These are phyloP conservation scores for Anas platyrhynchos DNA, from an alignment of 2,113 vertebrate genomes.

Conservation along the genomic window DNA sequence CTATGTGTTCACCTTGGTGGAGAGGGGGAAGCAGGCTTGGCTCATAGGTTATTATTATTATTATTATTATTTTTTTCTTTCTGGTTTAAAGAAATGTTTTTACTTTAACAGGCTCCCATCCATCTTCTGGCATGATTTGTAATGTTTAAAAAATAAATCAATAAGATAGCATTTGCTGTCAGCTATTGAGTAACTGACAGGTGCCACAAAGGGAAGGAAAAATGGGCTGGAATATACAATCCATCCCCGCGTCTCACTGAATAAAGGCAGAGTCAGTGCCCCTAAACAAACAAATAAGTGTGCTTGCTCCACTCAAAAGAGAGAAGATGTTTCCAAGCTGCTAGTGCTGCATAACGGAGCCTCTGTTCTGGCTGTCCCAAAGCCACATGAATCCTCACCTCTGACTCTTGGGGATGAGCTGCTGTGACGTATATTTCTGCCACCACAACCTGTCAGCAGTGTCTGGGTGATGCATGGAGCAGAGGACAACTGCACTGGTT, in stretches of 20 bases:
- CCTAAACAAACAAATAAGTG: neutral
- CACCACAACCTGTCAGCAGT: neutral
- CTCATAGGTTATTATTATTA: neutral
- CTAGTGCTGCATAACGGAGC: neutral
- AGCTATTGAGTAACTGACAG: constrained; percentile 25
- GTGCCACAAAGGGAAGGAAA: neutral
- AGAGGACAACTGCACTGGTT: neutral
- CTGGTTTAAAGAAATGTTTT: constrained; percentile 34
- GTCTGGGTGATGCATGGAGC: neutral
- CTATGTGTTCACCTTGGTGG: neutral
- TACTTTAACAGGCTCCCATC: neutral
- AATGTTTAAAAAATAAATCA: constrained; percentile 25
- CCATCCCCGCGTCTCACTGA: neutral
- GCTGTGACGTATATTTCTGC: neutral
- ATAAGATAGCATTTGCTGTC: neutral
- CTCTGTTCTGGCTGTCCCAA: neutral
- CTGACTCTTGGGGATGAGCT: neutral
- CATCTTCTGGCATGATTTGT: constrained; percentile 32
- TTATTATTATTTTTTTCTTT: neutral
- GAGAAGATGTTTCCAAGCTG: neutral
- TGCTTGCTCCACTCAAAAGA: neutral
- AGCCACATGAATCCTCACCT: neutral
- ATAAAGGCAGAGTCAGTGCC: neutral
- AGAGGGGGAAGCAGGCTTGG: neutral
- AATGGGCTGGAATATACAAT: neutral